Base-by-base conservation (phyloP, 2,888 invertebrate species). In the Cephus nigrinus region DNA sequence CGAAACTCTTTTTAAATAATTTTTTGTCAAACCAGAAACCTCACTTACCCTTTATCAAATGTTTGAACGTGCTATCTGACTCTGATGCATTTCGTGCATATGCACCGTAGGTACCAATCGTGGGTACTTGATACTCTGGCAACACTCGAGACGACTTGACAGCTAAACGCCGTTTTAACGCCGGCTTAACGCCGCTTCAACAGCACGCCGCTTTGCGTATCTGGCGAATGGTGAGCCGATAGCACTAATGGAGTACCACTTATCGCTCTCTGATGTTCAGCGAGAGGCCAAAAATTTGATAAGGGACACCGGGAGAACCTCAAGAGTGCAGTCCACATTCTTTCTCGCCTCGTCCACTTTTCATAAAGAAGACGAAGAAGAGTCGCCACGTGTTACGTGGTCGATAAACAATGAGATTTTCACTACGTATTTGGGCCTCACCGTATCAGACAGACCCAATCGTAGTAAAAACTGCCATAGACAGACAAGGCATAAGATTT, bases 141-240 rank as follows among this genome's bases (percentile, higher is more conserved):
- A 55, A 55, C 40, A 55, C 40, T 55, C 40, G 40, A 55, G 40
- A 55, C 40, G 40, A 55, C 40, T 55, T 55, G 40, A 55, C 40
- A 55, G 40, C 23, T 55, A 55, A 55, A 55, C 40, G 40, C 40
- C 40, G 40, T 55, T 55, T 55, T 55, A 55, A 55, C 40, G 40
- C 40, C 40, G 40, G 40, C 40, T 55, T 55, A 55, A 55, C 40
- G 40, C 40, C 40, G 40, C 40, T 23, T 23, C 40, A 55, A 55
- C 40, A 55, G 40, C 23, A 23, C 9, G 40, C 71, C 71, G 31
- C 74, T 73, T 73, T 23, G 30, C 33, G 74, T 73, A 73, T 73
- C 74, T 33, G 74, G 36, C 74, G n/a, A 73, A 73, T 34, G 74
- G 74, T 23, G 74, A 33, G 33, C n/a, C 30, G 74, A 73, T 73